Evolutionary conservation across 64 coral and sea anemone species (phyloP).

Genomic region (Stylophora pistillata): DNA sequence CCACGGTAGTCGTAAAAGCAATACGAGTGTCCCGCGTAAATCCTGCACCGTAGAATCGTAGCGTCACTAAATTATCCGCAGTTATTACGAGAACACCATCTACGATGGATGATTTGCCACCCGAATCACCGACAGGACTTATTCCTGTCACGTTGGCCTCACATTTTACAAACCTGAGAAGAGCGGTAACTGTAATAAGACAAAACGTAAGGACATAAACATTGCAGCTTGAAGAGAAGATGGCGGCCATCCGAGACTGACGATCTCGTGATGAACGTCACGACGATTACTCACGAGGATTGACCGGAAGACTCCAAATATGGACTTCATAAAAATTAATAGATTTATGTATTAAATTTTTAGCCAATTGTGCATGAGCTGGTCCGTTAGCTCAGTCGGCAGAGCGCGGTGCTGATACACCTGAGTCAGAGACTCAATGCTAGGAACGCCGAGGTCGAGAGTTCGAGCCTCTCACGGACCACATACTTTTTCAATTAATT

Average conservation of each 20-base stretch:
- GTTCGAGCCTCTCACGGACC: constrained; percentile 69
- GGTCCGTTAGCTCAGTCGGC: constrained; percentile 71
- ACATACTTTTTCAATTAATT: not conserved
- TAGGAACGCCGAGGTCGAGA: constrained; percentile 56
- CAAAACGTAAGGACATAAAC: constrained; percentile 23
- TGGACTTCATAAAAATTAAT: not conserved
- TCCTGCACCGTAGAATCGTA: constrained; percentile 65
- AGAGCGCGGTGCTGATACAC: constrained; percentile 65
- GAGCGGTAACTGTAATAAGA: constrained; percentile 27
- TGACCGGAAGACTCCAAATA: constrained; percentile 1
- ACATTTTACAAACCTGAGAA: constrained; percentile 68
- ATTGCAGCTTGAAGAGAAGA: constrained; percentile 15
- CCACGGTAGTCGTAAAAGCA: constrained; percentile 60
- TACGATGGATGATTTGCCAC: constrained; percentile 29
- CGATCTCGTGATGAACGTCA: not conserved
- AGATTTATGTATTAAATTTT: not conserved
- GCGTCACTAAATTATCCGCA: constrained; percentile 13
- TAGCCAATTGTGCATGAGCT: rapidly evolving
- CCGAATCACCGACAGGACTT: constrained; percentile 63
- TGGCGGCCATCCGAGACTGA: constrained; percentile 72
- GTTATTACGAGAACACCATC: constrained; percentile 53
- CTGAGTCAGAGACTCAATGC: not conserved
- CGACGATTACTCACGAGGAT: not conserved
- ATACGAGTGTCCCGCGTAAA: constrained; percentile 50
- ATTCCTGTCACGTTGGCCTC: constrained; percentile 70